Conservation (phyloP, 2,797 vertebrate species). For the Anguilla obscura region DNA sequence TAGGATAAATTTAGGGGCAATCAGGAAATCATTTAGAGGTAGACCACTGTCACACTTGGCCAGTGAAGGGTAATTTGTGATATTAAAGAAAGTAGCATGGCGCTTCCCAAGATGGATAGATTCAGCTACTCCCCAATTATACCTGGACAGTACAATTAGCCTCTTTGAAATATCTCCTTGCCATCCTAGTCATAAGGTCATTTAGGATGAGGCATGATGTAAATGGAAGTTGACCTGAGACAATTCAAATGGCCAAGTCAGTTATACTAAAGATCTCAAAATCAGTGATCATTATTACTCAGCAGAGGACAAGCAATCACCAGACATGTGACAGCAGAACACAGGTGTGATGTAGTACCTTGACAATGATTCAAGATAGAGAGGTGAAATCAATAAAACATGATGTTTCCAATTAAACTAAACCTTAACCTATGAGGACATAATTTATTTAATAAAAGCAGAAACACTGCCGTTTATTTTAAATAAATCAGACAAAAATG, state of each 20-base stretch:
- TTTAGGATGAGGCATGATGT: constrained; percentile 10
- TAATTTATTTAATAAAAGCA: background rate
- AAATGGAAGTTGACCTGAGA: background rate
- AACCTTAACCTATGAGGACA: background rate
- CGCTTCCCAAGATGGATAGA: background rate
- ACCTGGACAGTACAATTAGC: background rate
- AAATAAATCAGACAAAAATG: background rate
- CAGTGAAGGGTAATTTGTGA: constrained; percentile 26
- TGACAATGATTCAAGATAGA: background rate
- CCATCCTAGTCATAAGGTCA: constrained; percentile 19
- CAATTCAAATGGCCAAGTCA: constrained; percentile 11
- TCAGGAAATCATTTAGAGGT: constrained; percentile 34
- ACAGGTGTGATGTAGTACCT: constrained; percentile 53
- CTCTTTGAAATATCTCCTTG: background rate
- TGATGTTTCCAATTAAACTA: background rate
- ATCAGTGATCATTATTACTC: constrained; percentile 48
- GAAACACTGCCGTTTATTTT: background rate
- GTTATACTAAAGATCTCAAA: constrained; percentile 41
- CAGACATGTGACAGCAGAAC: constrained; percentile 44
- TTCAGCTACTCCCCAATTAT: background rate
- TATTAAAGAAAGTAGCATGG: constrained; percentile 13
- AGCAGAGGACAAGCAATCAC: background rate
- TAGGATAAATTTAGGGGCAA: constrained; percentile 52
- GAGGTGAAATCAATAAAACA: background rate
- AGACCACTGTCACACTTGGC: constrained; percentile 23